Conservation (phyloP, 2,888 invertebrate genomes). For the Bembecia ichneumoniformis region DNA sequence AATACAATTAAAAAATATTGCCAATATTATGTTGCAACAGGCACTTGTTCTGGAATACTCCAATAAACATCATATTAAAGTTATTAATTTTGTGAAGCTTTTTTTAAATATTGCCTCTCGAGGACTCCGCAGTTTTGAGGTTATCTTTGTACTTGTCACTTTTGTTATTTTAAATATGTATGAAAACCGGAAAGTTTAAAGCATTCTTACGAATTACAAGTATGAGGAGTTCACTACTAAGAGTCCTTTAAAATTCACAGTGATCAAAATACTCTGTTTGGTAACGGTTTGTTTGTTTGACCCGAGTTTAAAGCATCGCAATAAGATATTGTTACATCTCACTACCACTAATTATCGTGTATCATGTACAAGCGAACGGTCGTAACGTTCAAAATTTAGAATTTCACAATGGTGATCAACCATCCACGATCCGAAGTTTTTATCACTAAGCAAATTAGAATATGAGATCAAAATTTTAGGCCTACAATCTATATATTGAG, state of each 20-base stretch:
- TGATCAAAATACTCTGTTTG: slow-evolving; percentile 46
- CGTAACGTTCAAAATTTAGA: slow-evolving; percentile 56
- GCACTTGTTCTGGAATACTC: slow-evolving; percentile 70
- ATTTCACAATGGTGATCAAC: slow-evolving; percentile 60
- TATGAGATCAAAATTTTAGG: slow-evolving; percentile 73
- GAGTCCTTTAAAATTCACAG: slow-evolving; percentile 40
- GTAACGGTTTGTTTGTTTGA: slow-evolving; percentile 36
- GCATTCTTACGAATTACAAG: slow-evolving; percentile 41
- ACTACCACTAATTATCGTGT: slow-evolving; percentile 59
- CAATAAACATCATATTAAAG: slow-evolving; percentile 69
- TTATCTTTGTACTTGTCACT: slow-evolving; percentile 55
- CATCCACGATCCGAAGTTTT: slow-evolving; percentile 55
- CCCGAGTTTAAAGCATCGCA: slow-evolving; percentile 71
- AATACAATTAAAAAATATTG: slow-evolving; percentile 68
- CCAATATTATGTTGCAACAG: slow-evolving; percentile 70
- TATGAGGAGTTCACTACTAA: slow-evolving; percentile 39
- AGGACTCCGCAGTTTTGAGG: slow-evolving; percentile 46
- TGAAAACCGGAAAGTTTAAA: slow-evolving; percentile 38
- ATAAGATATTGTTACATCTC: slow-evolving; percentile 68
- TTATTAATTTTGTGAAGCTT: slow-evolving; percentile 60
- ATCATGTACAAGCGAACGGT: slow-evolving; percentile 48
- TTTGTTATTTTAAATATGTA: slow-evolving; percentile 44
- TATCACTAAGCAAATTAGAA: slow-evolving; percentile 72
- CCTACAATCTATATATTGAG: slow-evolving; percentile 63
- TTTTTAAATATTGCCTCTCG: slow-evolving; percentile 46